Conservation (phyloP, 2,888 invertebrate genomes). For the Labia minor region DNA sequence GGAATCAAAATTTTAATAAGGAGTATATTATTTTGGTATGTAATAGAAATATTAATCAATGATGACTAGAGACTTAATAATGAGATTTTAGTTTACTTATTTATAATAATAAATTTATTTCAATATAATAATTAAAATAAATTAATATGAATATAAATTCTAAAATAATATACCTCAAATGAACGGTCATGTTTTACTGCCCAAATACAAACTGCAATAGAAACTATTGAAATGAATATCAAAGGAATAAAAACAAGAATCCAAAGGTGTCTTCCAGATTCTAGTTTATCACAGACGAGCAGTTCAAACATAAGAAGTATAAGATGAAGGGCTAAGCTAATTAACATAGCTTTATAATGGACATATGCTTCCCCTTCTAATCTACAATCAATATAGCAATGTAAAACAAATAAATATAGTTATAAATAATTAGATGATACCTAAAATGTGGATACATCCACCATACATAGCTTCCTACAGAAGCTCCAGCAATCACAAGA, state of each 20-base stretch:
- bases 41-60: too few species aligned
- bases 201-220: constrained; percentile 96
- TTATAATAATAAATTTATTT: too few species aligned
- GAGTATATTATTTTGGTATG: too few species aligned
- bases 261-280: constrained; percentile 75
- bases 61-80: too few species aligned
- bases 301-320: constrained; percentile 93
- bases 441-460: constrained; percentile 92
- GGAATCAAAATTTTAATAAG: too few species aligned
- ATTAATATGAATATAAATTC: too few species aligned
- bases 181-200: constrained; percentile 95
- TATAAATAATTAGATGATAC: constrained; percentile 38
- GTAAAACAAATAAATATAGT: constrained; percentile 13
- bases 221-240: constrained; percentile 91
- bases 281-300: constrained; percentile 88
- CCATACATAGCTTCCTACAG: constrained; percentile 89
- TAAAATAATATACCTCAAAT: constrained; percentile 75
- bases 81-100: too few species aligned
- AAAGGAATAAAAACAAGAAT: constrained; percentile 89
- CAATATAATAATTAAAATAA: too few species aligned
- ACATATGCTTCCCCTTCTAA: constrained; percentile 91
- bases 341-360: constrained; percentile 97
- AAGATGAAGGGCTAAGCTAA: constrained; percentile 86
- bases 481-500: constrained; percentile 79
- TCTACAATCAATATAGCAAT: constrained; percentile 42